phyloP scores from a whole-genome alignment of 2,113 vertebrate genomes.

The Himantopus leucocephalus region DNA sequence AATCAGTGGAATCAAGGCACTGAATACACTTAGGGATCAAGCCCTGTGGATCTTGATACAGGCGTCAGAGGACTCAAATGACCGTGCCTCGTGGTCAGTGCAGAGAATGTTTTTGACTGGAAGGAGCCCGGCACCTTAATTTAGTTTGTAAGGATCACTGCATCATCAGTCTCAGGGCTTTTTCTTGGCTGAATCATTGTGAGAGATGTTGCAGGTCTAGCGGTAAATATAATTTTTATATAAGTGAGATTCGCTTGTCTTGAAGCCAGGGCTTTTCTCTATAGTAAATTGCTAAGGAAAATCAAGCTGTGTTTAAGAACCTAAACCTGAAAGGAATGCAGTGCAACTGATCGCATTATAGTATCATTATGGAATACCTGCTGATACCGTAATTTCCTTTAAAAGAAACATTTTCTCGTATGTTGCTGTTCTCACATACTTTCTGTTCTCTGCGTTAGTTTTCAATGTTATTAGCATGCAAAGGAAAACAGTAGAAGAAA shows the following conservation, averaged over 20 bases:
- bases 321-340: neutral
- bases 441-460: neutral
- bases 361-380: neutral
- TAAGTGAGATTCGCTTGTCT: neutral
- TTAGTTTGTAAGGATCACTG: neutral
- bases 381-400: neutral
- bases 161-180: accelerated
- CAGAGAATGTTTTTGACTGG: neutral
- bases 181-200: neutral
- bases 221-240: neutral
- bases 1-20: neutral
- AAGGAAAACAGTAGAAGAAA: neutral
- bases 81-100: neutral
- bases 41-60: neutral
- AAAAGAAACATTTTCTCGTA: neutral
- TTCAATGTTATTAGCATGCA: neutral
- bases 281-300: neutral
- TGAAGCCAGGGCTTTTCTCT: neutral
- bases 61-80: neutral
- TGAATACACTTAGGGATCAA: neutral
- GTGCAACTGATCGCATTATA: neutral
- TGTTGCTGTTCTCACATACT: neutral
- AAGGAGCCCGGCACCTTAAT: neutral
- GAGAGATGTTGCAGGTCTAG: neutral
- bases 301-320: neutral